Base-by-base conservation (phyloP, 2,113 vertebrate genomes). In the Stomatorhinus ivindoensis region DNA sequence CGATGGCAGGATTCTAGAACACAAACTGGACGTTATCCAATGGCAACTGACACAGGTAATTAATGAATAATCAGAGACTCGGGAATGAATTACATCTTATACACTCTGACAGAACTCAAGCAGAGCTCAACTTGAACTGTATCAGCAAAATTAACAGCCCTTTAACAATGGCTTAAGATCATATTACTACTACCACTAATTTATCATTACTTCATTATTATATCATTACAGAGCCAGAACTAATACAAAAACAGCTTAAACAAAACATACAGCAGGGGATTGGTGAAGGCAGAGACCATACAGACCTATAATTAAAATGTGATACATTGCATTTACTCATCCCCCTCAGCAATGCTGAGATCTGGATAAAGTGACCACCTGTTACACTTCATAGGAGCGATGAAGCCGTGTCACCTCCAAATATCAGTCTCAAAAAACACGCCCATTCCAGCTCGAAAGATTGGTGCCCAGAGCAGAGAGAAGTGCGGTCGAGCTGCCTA, bases 1-100 rank as follows among this genome's bases (percentile, higher is more conserved):
- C 98, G 83, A 99, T 93, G 19, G 97, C 96, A 0, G 98, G 98
- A 91, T 99, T 97, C 98, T 99, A 92, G n/a, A 42, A 93, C 89
- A 90, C 48, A 89, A 50, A 90, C 0, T 8, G 35, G 44, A 84
- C 47, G 44, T 80, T 5, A 88, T 11, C 8, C 76, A 84, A 84
- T n/a, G 21, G 21, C 44, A 11, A 17, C 39, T 9, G 35, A 47
- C 44, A 46, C 7, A 19, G 35, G 31, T 42, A 80, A 80, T 42
- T 47, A 44, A 84, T 44, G 17, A 82, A 21, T 82, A 83, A 46
- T 83, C 39, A 83, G 80, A 42, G 17, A 42, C 15, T 21, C 15
- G 7, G 44, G 42, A 44, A 46, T 24, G 9, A 9, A 47, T 47
- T 46, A 42, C 76, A 84, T 47, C 82, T n/a, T n/a, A 80, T 42